Evolutionary conservation across 1,140 invertebrate species (phyloP), one percentile per base, ranked within the genome.

Genomic region (Drosophila tristis): DNA sequence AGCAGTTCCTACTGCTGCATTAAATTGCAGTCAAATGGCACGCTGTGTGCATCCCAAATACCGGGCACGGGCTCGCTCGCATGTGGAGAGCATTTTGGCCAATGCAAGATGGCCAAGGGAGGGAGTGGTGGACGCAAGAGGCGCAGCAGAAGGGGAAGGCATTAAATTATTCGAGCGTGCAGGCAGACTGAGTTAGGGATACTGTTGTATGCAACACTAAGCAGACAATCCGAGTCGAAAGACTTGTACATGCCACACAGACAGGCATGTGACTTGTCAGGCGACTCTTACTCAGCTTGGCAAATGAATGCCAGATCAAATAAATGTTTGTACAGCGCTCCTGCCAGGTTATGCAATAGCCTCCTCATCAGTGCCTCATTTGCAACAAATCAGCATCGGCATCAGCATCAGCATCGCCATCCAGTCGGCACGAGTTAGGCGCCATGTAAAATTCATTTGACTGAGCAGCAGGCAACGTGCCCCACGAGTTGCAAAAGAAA

Each of bases 131-230:
- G 20, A 20, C 20, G 8, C 9, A 7, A 11, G 20, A 15, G 53
- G 23, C 57, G 61, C 53, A 39, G 15, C 26, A 13, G 42, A 20
- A 31, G 43, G 60, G 47, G 39, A 61, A 43, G 53, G 79, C 80
- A 89, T 89, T 89, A 89, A 89, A 89, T 89, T 89, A 89, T 89
- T 89, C 84, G 84, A 84, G 84, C 84, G 84, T 89, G 84, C 82
- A 60, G 35, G 57, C 65, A 70, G 70, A 84, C 77, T 72, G 58
- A 72, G 66, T 50, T 60, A 64, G 62, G 80, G 66, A 77, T 80
- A 84, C 76, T 89, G 89, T 78, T 68, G 80, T 84, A 89, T 89
- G 84, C 84, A 89, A 89, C 79, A 79, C 79, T 89, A 79, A 59
- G 63, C 81, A 87, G 75, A 67, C 54, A 63, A 59, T 35, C 62